phyloP scores from a whole-genome alignment of 2,888 invertebrate species.

The Drosophila barbarae region DNA sequence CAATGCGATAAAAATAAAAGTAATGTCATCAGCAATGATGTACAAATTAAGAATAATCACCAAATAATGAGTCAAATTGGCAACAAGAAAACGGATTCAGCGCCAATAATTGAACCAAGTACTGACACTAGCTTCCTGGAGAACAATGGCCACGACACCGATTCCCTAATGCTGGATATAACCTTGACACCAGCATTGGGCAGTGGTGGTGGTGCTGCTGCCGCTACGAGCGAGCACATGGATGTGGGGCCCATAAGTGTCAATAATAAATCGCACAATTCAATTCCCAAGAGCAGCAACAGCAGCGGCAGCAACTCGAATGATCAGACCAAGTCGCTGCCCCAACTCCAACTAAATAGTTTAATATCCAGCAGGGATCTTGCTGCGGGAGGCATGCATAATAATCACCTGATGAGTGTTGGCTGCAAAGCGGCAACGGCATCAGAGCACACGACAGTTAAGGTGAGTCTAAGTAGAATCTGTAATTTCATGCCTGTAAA shows the following conservation, averaged over 20 bases:
- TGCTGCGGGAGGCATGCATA: slow-evolving; percentile 25
- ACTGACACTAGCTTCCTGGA: slow-evolving; percentile 41
- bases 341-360: slow-evolving; percentile 22
- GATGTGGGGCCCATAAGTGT: slow-evolving; percentile 28
- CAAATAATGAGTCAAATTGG: slow-evolving; percentile 55
- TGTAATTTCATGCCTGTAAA: background rate
- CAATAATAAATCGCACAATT: slow-evolving; percentile 34
- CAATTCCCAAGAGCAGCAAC: slow-evolving; percentile 11
- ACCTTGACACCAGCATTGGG: slow-evolving; percentile 28
- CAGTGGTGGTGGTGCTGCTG: slow-evolving; percentile 6
- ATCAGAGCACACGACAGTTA: slow-evolving; percentile 48
- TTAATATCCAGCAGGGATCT: slow-evolving; percentile 46
- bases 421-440: slow-evolving; percentile 38
- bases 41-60: slow-evolving; percentile 53
- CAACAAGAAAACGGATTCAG: slow-evolving; percentile 32
- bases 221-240: slow-evolving; percentile 16
- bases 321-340: slow-evolving; percentile 32
- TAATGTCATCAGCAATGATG: slow-evolving; percentile 42
- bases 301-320: slow-evolving; percentile 29
- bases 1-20: slow-evolving; percentile 24
- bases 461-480: slow-evolving; percentile 45
- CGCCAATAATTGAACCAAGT: slow-evolving; percentile 29
- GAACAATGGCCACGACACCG: slow-evolving; percentile 41
- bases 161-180: slow-evolving; percentile 38
- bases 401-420: slow-evolving; percentile 46